Base-by-base conservation (phyloP, 2,888 invertebrate genomes). In the Tiphia femorata region DNA sequence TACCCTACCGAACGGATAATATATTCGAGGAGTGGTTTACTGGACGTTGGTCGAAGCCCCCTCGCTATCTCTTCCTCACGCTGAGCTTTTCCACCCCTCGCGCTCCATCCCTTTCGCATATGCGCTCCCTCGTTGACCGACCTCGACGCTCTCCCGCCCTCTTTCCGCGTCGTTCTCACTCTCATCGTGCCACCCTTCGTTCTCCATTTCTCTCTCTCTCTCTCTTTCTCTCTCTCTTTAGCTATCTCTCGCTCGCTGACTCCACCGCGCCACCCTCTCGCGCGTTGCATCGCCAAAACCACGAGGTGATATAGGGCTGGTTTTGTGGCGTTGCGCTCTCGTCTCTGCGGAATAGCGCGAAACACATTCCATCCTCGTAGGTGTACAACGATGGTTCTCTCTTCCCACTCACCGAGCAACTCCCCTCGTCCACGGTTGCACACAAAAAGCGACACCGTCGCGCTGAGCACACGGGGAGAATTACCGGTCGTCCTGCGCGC, bases 271-370 rank as follows among this genome's bases (percentile, higher is more conserved):
- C 38, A 10, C n/a, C 3, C 38, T 19, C 20, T 3, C n/a, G 19
- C 20, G 2, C 38, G 2, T 7, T 12, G 5, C 6, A 7, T 16
- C 16, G 17, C 64, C 64, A 30, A 65, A 75, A 73, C 73, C 75
- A 43, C 73, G 60, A 64, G 65, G 60, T 71, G 67, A 70, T 67
- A 70, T 73, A 75, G 72, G 51, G 62, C 67, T 57, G 70, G 75
- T 67, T 75, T 74, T 69, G 74, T 61, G 70, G 67, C 62, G 62
- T 61, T 58, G 68, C 70, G 60, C 61, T 57, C 38, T 38, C 38
- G 54, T 41, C 54, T 58, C 58, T 44, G 44, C 52, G 50, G 57
- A 65, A 56, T 62, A 62, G 56, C 62, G 54, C 56, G 62, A 63
- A 72, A 72, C 72, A 67, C 70, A 64, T 68, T 69, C 49, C 41